Base-by-base conservation (phyloP, 2,113 vertebrate genomes). In the Syngnathus scovelli region DNA sequence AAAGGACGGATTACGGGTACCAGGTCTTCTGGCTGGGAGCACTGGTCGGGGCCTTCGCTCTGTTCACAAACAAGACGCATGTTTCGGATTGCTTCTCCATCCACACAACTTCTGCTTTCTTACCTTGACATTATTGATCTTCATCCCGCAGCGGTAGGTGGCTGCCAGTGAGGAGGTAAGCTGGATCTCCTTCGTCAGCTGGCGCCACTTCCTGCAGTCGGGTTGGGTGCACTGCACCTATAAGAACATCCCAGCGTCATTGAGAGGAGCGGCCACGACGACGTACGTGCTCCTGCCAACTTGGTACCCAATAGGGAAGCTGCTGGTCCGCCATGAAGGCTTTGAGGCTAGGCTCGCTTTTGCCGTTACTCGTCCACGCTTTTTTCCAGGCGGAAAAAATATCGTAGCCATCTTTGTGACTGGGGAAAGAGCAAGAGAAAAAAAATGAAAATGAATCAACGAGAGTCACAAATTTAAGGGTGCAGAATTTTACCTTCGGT, bases 291-390 rank as follows among this genome's bases (percentile, higher is more conserved):
- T 19, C 59, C 6, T 38, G 10, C 5, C 10, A n/a, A 15, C 33
- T 18, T 43, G 91, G 91, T 82, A 99, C 97, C 97, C 97, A 99
- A 66, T 93, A 99, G 16, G 96, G 95, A 54, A 99, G 94, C 78
- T 95, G 95, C 75, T 99, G 96, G 82, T 99, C 97, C 15, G 96
- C 95, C 97, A 99, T 99, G 84, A 96, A 99, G 6, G 96, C 96
- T 89, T 98, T 99, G 15, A 95, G 94, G 79, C 95, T 98, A 15
- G 96, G 96, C 78, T 99, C 97, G 41, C 93, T 98, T 90, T 98
- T 99, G 23, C 96, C 96, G 43, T 99, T 99, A 73, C 93, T 94
- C 5, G 95, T 99, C 97, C 96, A 99, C 75, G 94, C 90, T 77
- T 93, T 95, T 87, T 98, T 98, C 97, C 97, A 99, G 0, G 90